Conservation (phyloP, 2,888 invertebrate species). For the Plusia festucae region DNA sequence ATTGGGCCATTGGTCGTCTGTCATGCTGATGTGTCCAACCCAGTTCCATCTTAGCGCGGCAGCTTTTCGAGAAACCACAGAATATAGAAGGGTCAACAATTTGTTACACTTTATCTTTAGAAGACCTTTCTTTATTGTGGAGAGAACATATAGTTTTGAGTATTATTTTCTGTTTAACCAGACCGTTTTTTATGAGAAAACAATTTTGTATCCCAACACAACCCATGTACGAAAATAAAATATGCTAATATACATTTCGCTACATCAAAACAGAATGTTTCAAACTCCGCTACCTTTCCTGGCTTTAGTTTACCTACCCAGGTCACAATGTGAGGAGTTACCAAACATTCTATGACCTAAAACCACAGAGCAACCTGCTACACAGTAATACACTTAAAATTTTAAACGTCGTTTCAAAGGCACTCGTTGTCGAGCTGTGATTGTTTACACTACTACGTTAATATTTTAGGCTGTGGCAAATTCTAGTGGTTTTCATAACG, state of each 20-base stretch:
- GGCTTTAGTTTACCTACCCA: background rate
- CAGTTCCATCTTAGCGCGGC: too few relatives aligned
- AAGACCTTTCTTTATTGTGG: too few relatives aligned
- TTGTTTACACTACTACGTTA: slow-evolving; percentile 45
- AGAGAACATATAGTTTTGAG: too few relatives aligned
- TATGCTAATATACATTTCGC: background rate
- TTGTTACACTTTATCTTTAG: too few relatives aligned
- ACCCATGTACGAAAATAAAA: too few relatives aligned
- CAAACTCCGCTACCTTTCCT: background rate
- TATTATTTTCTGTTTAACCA: too few relatives aligned
- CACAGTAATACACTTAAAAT: slow-evolving; percentile 39
- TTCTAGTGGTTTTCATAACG: slow-evolving; percentile 10
- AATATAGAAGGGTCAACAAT: too few relatives aligned
- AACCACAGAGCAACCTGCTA: background rate
- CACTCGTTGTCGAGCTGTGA: slow-evolving; percentile 21
- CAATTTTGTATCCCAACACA: too few relatives aligned
- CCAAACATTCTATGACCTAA: slow-evolving; percentile 1
- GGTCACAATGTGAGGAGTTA: background rate
- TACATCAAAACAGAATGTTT: background rate
- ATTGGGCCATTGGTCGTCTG: too few relatives aligned
- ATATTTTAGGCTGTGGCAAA: slow-evolving; percentile 46
- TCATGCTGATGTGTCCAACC: too few relatives aligned
- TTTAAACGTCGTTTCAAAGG: slow-evolving; percentile 54
- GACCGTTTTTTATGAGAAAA: too few relatives aligned
- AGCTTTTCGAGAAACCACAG: too few relatives aligned